These are phyloP conservation scores for Phorcus lineatus DNA, from an alignment of 2,888 invertebrate species.

Conservation along the genomic window DNA sequence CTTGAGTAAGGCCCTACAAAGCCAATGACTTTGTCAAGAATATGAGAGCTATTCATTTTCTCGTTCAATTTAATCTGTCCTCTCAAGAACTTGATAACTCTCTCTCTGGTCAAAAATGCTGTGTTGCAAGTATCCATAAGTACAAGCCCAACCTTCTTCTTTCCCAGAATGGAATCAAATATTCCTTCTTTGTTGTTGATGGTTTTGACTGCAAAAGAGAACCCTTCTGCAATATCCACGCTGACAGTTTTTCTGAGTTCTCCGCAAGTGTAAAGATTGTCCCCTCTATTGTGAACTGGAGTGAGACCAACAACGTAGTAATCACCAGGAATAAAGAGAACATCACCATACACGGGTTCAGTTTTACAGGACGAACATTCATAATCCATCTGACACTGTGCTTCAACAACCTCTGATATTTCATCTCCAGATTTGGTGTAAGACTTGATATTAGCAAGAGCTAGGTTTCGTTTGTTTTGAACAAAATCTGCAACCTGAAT, in stretches of 20 bases:
- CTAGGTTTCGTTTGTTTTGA: background rate
- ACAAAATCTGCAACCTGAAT: background rate
- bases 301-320: conserved; percentile 10
- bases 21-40: conserved; percentile 11
- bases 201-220: background rate
- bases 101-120: background rate
- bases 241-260: background rate
- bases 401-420: background rate
- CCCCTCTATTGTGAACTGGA: background rate
- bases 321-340: conserved; percentile 1
- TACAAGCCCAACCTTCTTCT: background rate
- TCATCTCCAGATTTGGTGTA: background rate
- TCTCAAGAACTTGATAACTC: background rate
- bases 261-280: background rate
- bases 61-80: background rate
- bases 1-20: background rate
- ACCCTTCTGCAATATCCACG: background rate
- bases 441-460: background rate
- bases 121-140: background rate
- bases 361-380: background rate
- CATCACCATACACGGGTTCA: background rate
- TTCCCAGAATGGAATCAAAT: background rate
- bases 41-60: background rate
- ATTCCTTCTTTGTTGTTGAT: background rate
- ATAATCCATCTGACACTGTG: background rate